Evolutionary conservation across 2,797 vertebrate genomes (phyloP).

Genomic region (Sebastes matsubarae): DNA sequence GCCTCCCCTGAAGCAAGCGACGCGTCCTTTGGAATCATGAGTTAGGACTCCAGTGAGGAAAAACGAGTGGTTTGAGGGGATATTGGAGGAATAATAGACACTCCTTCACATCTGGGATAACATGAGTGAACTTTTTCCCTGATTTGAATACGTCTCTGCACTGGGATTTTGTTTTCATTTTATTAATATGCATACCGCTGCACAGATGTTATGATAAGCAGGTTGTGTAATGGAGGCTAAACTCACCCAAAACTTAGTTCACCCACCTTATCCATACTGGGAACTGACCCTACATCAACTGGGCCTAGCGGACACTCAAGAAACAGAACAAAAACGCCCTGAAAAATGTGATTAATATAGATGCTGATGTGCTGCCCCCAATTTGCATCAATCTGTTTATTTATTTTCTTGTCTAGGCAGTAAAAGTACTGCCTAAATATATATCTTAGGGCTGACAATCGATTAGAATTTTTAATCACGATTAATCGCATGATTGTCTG

Average conservation of each 20-base stretch:
- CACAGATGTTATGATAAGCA: slow-evolving; percentile 4
- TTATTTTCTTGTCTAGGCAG: neutral
- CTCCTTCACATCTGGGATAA: slow-evolving; percentile 36
- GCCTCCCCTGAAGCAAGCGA: slow-evolving; percentile 77
- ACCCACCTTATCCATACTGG: neutral
- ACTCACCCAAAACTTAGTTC: neutral
- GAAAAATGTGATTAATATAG: neutral
- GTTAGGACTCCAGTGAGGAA: slow-evolving; percentile 33
- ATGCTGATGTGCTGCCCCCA: neutral
- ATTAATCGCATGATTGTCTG: too few relatives aligned
- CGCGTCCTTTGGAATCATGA: slow-evolving; percentile 73
- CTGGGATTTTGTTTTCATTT: slow-evolving; percentile 14
- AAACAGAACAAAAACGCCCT: neutral
- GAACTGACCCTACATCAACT: neutral
- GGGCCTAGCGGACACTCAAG: neutral
- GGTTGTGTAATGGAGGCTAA: neutral
- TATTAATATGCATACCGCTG: neutral
- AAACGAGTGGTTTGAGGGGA: slow-evolving; percentile 22
- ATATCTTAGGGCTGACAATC: too few relatives aligned
- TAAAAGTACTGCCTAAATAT: too few relatives aligned
- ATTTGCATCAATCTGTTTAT: neutral
- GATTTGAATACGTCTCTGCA: slow-evolving; percentile 15
- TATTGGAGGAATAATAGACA: slow-evolving; percentile 14
- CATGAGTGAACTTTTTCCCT: slow-evolving; percentile 20
- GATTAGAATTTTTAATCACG: too few relatives aligned